Percentiles rank a stretch among this genome's conserved stretches.
Evolutionary conservation across 2,888 invertebrate genomes (phyloP).

Genomic region (Micoletzkya japonica): DNA sequence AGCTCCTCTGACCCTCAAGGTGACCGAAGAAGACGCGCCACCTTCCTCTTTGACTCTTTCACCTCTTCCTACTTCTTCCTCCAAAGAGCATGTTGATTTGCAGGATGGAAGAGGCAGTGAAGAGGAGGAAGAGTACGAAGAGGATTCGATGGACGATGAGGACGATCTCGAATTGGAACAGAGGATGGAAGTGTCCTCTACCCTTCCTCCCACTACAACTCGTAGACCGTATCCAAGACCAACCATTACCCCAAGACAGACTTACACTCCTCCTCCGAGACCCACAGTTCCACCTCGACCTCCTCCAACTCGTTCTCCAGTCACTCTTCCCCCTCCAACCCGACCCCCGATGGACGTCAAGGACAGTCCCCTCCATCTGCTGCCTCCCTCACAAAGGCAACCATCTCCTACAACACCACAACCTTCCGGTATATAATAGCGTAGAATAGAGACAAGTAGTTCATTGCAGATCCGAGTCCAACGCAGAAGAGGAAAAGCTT

Average conservation of each 20-base stretch:
- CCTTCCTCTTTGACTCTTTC: conserved; percentile 5
- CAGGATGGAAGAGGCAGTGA: conserved; percentile 31
- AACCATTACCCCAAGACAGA: not conserved
- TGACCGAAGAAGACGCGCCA: conserved; percentile 6
- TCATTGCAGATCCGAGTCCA: not conserved
- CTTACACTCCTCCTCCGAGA: not conserved
- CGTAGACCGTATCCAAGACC: not conserved
- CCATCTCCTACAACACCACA: not conserved
- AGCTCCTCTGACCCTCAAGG: conserved; percentile 5
- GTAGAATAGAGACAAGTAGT: not conserved
- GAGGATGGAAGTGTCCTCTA: not conserved
- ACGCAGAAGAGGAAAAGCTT: not conserved
- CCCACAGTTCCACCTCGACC: not conserved
- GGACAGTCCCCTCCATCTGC: not conserved
- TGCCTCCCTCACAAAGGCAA: conserved; percentile 4
- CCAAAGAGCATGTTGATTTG: not conserved
- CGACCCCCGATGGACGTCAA: not conserved
- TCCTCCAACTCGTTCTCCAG: not conserved
- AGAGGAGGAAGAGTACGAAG: conserved; percentile 42
- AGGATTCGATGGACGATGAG: conserved; percentile 36
- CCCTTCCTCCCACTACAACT: not conserved
- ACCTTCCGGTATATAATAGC: not conserved
- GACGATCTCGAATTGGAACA: conserved; percentile 37
- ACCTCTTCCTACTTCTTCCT: not conserved
- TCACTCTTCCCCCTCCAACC: not conserved